Conservation (phyloP, 1,140 invertebrate species). For the Lepidurus couesii region DNA sequence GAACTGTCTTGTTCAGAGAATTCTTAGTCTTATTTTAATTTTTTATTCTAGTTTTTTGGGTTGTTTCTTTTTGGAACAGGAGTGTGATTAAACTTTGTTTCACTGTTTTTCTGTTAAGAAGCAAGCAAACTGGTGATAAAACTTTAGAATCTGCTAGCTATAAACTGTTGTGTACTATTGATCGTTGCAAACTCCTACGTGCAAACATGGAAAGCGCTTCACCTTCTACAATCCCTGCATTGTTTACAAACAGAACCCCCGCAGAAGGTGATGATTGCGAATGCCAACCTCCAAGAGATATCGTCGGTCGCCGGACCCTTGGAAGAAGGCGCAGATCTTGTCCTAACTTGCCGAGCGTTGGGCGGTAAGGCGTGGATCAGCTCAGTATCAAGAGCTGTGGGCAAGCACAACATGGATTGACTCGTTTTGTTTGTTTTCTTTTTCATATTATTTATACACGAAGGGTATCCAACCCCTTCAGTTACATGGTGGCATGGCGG, state of each 20-base stretch:
- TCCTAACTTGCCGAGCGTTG: conserved; percentile 71
- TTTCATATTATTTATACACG: not conserved
- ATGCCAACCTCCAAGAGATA: conserved; percentile 49
- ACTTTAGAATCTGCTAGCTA: too few relatives aligned
- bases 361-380: conserved; percentile 59
- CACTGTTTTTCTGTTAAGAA: too few relatives aligned
- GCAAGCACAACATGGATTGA: too few relatives aligned
- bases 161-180: not conserved
- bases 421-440: not conserved
- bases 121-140: too few relatives aligned
- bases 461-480: conserved; percentile 29
- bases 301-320: conserved; percentile 69
- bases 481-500: conserved; percentile 33
- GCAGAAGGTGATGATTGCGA: conserved; percentile 14
- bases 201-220: not conserved
- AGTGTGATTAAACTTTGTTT: too few relatives aligned
- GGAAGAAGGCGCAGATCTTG: conserved; percentile 71
- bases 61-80: too few relatives aligned
- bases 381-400: not conserved
- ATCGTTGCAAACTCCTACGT: not conserved
- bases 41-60: too few relatives aligned
- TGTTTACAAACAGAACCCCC: conserved; percentile 24
- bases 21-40: too few relatives aligned
- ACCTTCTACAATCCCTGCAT: not conserved
- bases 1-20: too few relatives aligned